These are phyloP conservation scores for Hemiscyllium ocellatum DNA, from an alignment of 2,113 vertebrate species.

Conservation along the genomic window DNA sequence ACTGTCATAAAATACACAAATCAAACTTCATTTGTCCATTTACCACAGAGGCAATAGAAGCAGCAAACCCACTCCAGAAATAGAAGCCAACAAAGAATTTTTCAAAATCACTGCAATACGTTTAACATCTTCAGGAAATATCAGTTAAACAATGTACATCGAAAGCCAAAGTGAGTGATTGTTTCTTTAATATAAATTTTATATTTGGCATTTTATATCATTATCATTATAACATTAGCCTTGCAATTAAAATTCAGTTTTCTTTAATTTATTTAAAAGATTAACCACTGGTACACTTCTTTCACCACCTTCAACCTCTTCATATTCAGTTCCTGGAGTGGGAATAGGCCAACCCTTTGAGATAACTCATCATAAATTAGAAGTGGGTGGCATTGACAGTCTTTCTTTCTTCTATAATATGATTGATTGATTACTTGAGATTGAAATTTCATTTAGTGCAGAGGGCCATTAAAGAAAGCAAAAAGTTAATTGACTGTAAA, in stretches of 20 bases:
- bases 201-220: not conserved
- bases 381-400: not conserved
- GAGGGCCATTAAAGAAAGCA: slow-evolving; percentile 29
- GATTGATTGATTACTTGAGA: slow-evolving; percentile 17
- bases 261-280: not conserved
- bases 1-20: not conserved
- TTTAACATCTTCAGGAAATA: not conserved
- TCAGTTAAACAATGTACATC: not conserved
- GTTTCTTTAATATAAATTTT: not conserved
- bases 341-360: not conserved
- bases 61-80: not conserved
- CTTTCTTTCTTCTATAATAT: not conserved
- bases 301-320: not conserved
- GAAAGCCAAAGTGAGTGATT: not conserved
- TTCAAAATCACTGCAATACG: not conserved
- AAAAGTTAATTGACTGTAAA: slow-evolving; percentile 30
- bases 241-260: slow-evolving; percentile 14
- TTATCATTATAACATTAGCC: not conserved
- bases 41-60: not conserved
- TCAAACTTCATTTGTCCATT: not conserved
- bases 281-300: not conserved
- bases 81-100: not conserved
- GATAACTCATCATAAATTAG: not conserved
- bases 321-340: not conserved
- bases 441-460: not conserved